These are phyloP conservation scores for Manduca sexta DNA, from an alignment of 1,140 invertebrate genomes.

Conservation along the genomic window DNA sequence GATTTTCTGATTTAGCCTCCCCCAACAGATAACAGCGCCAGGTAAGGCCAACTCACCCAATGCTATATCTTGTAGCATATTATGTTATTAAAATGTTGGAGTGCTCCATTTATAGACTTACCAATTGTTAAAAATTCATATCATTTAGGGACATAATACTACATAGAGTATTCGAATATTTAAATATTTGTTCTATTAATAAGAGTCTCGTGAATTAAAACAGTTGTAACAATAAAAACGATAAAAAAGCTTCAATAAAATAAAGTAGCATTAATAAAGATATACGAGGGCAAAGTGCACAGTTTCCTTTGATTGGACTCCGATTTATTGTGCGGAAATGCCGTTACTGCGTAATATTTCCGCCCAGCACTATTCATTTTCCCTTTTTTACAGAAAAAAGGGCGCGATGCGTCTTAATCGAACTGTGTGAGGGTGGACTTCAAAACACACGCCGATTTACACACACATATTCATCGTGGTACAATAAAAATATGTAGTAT, in stretches of 20 bases:
- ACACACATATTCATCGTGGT: too few relatives aligned
- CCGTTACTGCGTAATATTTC: slow-evolving; percentile 70
- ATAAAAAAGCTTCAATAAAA: slow-evolving; percentile 69
- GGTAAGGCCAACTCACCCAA: slow-evolving; percentile 29
- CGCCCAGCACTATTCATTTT: slow-evolving; percentile 64
- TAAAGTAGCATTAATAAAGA: slow-evolving; percentile 69
- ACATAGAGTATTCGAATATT: too few relatives aligned
- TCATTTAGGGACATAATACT: too few relatives aligned
- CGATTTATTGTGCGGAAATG: slow-evolving; percentile 72
- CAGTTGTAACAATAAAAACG: slow-evolving; percentile 46
- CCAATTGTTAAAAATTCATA: too few relatives aligned
- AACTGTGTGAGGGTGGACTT: slow-evolving; percentile 32
- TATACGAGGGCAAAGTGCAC: slow-evolving; percentile 43
- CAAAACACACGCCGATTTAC: too few relatives aligned
- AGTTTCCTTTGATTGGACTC: slow-evolving; percentile 66
- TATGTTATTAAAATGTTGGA: neutral
- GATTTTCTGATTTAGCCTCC: slow-evolving; percentile 68
- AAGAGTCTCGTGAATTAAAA: slow-evolving; percentile 18
- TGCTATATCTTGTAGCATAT: neutral
- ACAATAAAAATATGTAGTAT: too few relatives aligned
- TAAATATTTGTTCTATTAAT: too few relatives aligned
- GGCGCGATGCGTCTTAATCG: slow-evolving; percentile 69
- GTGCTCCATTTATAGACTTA: too few relatives aligned
- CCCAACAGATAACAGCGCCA: slow-evolving; percentile 54
- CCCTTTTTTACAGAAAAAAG: slow-evolving; percentile 70